Evolutionary conservation across 2,113 vertebrate genomes (phyloP).

Genomic region (Nibea coibor): DNA sequence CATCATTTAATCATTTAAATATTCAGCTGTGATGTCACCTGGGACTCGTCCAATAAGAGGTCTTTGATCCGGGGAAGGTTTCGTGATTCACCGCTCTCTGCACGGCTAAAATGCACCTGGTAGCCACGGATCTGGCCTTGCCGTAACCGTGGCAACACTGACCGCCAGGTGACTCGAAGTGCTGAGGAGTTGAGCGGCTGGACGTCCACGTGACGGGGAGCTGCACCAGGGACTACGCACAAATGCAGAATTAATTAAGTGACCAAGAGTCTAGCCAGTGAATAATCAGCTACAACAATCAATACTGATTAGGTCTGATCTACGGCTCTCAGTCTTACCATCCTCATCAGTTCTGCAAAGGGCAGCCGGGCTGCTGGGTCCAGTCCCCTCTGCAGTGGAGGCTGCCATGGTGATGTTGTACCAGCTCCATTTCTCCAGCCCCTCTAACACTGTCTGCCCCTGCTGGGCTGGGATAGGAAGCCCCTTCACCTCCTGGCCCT

Average conservation of each 20-base stretch:
- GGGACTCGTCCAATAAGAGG: conserved; percentile 92
- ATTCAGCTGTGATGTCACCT: conserved; percentile 84
- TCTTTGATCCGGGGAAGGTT: conserved; percentile 93
- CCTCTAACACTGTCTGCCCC: conserved; percentile 87
- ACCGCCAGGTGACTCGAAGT: conserved; percentile 91
- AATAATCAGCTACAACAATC: conserved; percentile 63
- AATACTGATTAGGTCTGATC: conserved; percentile 52
- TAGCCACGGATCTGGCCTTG: conserved; percentile 95
- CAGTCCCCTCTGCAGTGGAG: conserved; percentile 88
- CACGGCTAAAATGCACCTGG: conserved; percentile 93
- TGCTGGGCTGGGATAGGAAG: conserved; percentile 86
- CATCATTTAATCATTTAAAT: conserved; percentile 39
- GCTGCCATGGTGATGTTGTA: conserved; percentile 91
- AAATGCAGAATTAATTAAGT: conserved; percentile 71
- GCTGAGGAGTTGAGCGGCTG: conserved; percentile 92
- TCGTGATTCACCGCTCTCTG: conserved; percentile 89
- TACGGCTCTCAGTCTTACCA: conserved; percentile 79
- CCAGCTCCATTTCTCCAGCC: conserved; percentile 95
- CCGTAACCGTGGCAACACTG: conserved; percentile 89
- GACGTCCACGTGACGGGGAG: conserved; percentile 93
- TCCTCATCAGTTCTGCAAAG: conserved; percentile 94
- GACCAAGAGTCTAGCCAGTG: conserved; percentile 41
- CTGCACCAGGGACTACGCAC: conserved; percentile 89
- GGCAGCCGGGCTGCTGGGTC: conserved; percentile 89
- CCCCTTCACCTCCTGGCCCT: conserved; percentile 82